These are phyloP conservation scores for Trichomycterus rosablanca DNA, from an alignment of 2,113 vertebrate genomes.

Conservation along the genomic window DNA sequence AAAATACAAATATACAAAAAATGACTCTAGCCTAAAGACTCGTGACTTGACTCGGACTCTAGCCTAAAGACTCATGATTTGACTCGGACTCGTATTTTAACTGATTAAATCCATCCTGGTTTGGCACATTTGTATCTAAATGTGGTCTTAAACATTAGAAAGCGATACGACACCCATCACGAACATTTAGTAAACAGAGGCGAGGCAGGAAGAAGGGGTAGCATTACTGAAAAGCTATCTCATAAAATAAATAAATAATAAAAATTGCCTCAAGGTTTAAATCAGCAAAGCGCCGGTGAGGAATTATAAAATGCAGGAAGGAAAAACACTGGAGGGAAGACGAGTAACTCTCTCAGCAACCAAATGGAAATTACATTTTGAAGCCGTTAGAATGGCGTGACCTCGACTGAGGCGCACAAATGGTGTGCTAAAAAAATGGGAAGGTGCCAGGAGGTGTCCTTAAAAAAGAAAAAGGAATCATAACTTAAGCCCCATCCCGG, in stretches of 20 bases:
- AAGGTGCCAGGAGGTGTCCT: background rate
- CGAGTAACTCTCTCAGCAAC: background rate
- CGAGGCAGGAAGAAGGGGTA: background rate
- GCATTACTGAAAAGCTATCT: conserved; percentile 28
- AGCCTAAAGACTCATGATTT: too few species aligned
- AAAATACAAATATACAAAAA: too few species aligned
- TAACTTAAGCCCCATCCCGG: conserved; percentile 14
- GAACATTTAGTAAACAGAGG: conserved; percentile 12
- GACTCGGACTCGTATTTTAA: too few species aligned
- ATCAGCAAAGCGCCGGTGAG: conserved; percentile 5
- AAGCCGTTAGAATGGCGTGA: conserved; percentile 31
- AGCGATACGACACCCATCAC: conserved; percentile 20
- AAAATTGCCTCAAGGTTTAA: conserved; percentile 35
- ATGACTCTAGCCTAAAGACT: too few species aligned
- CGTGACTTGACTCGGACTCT: too few species aligned
- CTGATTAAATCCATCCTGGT: background rate
- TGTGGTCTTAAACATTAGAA: conserved; percentile 3
- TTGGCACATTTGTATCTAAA: conserved; percentile 4
- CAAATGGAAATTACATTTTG: conserved; percentile 23
- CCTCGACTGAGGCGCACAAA: conserved; percentile 16
- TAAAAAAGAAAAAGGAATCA: conserved; percentile 8
- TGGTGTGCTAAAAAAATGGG: background rate
- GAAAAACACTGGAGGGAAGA: conserved; percentile 16
- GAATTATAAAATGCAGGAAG: conserved; percentile 19
- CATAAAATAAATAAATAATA: conserved; percentile 6